phyloP scores from a whole-genome alignment of 1,140 invertebrate genomes.

The Arion vulgaris region DNA sequence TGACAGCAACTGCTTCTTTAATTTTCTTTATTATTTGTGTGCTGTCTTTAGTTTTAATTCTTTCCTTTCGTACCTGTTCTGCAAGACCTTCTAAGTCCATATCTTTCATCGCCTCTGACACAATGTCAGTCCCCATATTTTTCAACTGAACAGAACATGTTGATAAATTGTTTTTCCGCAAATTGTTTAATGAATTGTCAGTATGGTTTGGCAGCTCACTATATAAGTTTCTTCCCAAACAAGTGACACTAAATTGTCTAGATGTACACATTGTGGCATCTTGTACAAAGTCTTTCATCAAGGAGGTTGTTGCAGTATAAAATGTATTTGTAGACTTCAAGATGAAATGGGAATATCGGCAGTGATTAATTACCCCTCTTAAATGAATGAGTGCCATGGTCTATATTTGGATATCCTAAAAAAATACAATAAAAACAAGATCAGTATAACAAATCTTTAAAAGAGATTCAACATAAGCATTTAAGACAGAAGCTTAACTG shows the following conservation, averaged over 20 bases:
- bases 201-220: background rate
- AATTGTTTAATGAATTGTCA: background rate
- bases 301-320: background rate
- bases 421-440: background rate
- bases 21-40: background rate
- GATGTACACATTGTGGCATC: background rate
- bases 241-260: background rate
- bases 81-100: conserved; percentile 14
- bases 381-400: background rate
- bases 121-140: background rate
- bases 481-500: too few species aligned
- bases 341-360: background rate
- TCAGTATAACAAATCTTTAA: too few species aligned
- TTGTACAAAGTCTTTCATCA: background rate
- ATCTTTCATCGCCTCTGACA: background rate
- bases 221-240: background rate
- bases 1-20: conserved; percentile 11
- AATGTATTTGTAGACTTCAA: background rate
- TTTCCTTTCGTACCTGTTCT: background rate
- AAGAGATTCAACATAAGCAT: too few species aligned
- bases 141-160: background rate
- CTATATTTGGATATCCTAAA: background rate
- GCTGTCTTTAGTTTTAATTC: background rate
- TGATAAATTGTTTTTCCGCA: background rate
- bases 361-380: background rate